A percentile compares a stretch with the other conserved stretches of the same genome.
Conservation (phyloP, 2,113 vertebrate species). For the Speoplatyrhinus poulsoni region DNA sequence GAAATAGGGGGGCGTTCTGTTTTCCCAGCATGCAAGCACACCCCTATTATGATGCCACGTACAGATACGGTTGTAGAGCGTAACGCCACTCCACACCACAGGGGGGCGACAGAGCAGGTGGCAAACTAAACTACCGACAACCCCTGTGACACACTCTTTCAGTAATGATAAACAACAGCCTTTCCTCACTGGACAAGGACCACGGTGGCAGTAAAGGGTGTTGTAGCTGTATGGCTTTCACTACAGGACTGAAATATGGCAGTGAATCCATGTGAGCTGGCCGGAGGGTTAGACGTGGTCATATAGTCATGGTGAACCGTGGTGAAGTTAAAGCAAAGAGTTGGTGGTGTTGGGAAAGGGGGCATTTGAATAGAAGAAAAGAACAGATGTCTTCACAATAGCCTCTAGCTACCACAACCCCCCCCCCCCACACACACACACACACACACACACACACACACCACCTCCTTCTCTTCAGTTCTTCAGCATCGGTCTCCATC, state of each 20-base stretch:
- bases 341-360: constrained; percentile 7
- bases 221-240: too few relatives aligned
- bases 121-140: background rate
- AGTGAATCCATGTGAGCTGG: too few relatives aligned
- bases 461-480: constrained; percentile 12
- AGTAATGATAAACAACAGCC: too few relatives aligned
- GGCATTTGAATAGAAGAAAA: constrained; percentile 48
- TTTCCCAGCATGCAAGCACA: constrained; percentile 21
- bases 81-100: constrained; percentile 40
- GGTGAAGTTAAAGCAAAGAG: background rate
- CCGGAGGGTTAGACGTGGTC: too few relatives aligned
- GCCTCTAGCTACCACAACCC: constrained; percentile 9
- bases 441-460: too few relatives aligned
- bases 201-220: too few relatives aligned
- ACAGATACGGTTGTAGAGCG: constrained; percentile 7
- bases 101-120: constrained; percentile 48
- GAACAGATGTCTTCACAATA: constrained; percentile 73
- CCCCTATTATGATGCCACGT: constrained; percentile 46
- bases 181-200: too few relatives aligned
- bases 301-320: too few relatives aligned
- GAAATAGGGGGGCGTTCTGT: constrained; percentile 23
- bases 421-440: too few relatives aligned
- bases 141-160: too few relatives aligned
- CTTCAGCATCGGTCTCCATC: constrained; percentile 55
- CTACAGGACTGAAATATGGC: too few relatives aligned